These are phyloP conservation scores for Melieria crassipennis DNA, from an alignment of 2,888 invertebrate genomes.

Conservation along the genomic window DNA sequence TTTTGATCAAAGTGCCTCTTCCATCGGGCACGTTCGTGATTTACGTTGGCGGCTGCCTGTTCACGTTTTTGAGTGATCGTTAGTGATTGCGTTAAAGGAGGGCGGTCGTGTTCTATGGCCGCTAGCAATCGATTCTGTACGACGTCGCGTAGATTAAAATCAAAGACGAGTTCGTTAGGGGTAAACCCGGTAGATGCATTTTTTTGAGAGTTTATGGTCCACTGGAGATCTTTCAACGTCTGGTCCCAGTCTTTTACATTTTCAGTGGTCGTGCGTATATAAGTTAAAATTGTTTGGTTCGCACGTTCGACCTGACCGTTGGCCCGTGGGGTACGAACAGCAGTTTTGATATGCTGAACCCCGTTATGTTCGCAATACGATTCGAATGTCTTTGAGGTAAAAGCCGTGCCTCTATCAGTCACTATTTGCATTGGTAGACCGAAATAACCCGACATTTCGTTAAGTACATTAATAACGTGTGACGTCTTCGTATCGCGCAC, in stretches of 20 bases:
- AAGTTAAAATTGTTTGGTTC: slow-evolving; percentile 39
- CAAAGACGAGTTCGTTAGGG: slow-evolving; percentile 35
- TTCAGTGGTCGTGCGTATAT: slow-evolving; percentile 40
- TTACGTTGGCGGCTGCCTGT: slow-evolving; percentile 13
- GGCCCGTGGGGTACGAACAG: slow-evolving; percentile 40
- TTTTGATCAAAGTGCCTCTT: slow-evolving; percentile 23
- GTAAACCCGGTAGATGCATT: slow-evolving; percentile 30
- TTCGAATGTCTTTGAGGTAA: slow-evolving; percentile 2
- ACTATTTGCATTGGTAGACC: slow-evolving; percentile 1
- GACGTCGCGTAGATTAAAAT: slow-evolving; percentile 23
- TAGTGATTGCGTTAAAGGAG: not conserved
- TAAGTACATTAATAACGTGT: slow-evolving; percentile 6
- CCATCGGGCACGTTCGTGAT: slow-evolving; percentile 19
- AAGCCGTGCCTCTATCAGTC: slow-evolving; percentile 11
- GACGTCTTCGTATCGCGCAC: slow-evolving; percentile 34
- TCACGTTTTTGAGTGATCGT: slow-evolving; percentile 12
- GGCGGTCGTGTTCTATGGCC: not conserved
- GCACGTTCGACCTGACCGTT: slow-evolving; percentile 38
- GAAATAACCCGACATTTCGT: slow-evolving; percentile 4
- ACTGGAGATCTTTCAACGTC: slow-evolving; percentile 27
- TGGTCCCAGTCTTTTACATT: slow-evolving; percentile 31
- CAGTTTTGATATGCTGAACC: slow-evolving; percentile 10
- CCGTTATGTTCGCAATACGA: slow-evolving; percentile 8
- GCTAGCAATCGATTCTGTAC: slow-evolving; percentile 15
- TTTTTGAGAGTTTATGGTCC: slow-evolving; percentile 25